These are phyloP conservation scores for Electrona antarctica DNA, from an alignment of 2,113 vertebrate species.

Conservation along the genomic window DNA sequence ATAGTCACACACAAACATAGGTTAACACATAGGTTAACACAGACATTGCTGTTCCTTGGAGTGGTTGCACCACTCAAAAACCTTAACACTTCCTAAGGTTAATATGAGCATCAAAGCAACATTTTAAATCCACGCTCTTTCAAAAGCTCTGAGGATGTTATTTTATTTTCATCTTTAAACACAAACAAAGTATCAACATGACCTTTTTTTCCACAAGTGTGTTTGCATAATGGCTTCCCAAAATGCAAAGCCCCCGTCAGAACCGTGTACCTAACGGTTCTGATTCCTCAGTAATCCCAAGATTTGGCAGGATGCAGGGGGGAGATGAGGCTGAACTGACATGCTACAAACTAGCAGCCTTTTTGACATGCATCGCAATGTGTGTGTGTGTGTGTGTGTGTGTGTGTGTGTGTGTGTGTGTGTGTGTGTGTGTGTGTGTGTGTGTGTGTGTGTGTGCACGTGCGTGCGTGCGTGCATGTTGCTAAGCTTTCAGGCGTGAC, in stretches of 20 bases:
- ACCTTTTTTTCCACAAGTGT: not conserved
- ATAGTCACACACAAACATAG: too few relatives aligned
- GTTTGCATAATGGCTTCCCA: too few relatives aligned
- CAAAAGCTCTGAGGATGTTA: too few relatives aligned
- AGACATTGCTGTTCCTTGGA: too few relatives aligned
- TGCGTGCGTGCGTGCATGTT: not conserved
- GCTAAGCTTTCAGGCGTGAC: conserved; percentile 1
- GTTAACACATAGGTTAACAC: too few relatives aligned
- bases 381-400: conserved; percentile 1
- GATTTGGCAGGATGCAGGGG: not conserved
- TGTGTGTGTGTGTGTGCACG: not conserved
- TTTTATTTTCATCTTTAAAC: too few relatives aligned
- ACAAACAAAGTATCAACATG: too few relatives aligned
- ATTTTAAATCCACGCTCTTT: too few relatives aligned
- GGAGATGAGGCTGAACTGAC: not conserved
- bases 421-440: not conserved
- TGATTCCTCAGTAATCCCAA: not conserved
- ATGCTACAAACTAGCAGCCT: not conserved
- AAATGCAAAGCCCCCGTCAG: not conserved
- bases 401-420: not conserved
- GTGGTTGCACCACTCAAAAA: too few relatives aligned
- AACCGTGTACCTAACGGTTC: not conserved
- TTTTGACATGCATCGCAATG: not conserved
- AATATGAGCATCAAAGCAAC: too few relatives aligned
- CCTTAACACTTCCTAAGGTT: too few relatives aligned